Base-by-base conservation (phyloP, 2,888 invertebrate species). In the Harmothoe impar region DNA sequence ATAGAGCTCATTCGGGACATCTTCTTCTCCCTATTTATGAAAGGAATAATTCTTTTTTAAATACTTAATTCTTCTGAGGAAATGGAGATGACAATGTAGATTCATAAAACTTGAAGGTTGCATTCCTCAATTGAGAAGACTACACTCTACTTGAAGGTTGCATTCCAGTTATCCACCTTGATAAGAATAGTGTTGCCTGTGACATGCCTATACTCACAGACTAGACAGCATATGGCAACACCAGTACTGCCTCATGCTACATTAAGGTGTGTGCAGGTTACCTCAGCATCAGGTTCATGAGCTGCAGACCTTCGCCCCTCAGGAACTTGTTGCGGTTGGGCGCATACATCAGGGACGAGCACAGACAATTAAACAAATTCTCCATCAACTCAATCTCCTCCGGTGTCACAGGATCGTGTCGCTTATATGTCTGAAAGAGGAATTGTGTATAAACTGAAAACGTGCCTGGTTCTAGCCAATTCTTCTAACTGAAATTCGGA, bases 381-480 rank as follows among this genome's bases (percentile, higher is more conserved):
- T 99, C 99, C 99, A 99, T 99, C 94, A 98, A 98, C 96, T 99
- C 99, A 94, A 98, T 98, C 95, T 99, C 99, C 96, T 99, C 99
- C 0, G 97, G 97, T 90, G 97, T 97, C 89, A 97, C 96, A 0
- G 99, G 99, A 96, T 99, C 99, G 95, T 99, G 98, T 25, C 98
- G 97, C 96, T 99, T 99, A 96, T 98, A 99, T 94, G 97, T 97
- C 97, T 98, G 94, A 89, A 86, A 62, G 77, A 25, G 3, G 5
- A 23, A 43, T 25, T 7, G 12, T 72, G 72, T 25, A n/a, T n/a
- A n/a, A n/a, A 56, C 17, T 20, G n/a, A 56, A 56, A 56, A 56
- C 17, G n/a, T 56, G n/a, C 62, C 20, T 20, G n/a, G n/a, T n/a
- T n/a, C n/a, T n/a, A n/a, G n/a, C n/a, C n/a, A 56, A 56, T 56